Conservation (phyloP, 1,140 invertebrate genomes). For the Tetramorium alpestre region DNA sequence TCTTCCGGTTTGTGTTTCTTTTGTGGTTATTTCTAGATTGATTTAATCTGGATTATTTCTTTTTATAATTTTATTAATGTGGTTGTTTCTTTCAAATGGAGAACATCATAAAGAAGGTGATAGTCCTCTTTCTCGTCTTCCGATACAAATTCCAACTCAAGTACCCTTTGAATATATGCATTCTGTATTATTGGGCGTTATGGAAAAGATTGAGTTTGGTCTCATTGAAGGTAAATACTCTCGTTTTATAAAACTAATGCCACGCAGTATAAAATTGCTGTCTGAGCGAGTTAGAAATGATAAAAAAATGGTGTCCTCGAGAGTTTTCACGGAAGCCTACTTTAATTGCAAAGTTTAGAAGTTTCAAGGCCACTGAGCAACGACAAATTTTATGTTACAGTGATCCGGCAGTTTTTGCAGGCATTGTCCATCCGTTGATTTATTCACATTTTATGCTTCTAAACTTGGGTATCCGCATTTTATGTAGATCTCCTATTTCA, state of each 20-base stretch:
- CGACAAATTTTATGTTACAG: background rate
- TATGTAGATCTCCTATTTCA: too few relatives aligned
- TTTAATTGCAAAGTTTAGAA: background rate
- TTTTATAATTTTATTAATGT: too few relatives aligned
- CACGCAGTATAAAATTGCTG: background rate
- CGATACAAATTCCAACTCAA: background rate
- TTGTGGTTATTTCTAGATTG: too few relatives aligned
- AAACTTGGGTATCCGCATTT: background rate
- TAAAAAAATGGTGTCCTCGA: background rate
- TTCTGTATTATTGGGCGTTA: background rate
- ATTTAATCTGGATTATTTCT: too few relatives aligned
- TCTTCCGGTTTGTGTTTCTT: too few relatives aligned
- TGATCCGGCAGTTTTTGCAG: too few relatives aligned
- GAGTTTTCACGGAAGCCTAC: background rate
- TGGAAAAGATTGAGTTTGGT: background rate
- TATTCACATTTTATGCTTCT: background rate
- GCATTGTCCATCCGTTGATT: background rate
- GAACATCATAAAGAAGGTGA: background rate
- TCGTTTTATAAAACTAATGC: background rate
- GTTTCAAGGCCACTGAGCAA: background rate
- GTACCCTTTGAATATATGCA: background rate
- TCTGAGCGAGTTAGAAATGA: background rate
- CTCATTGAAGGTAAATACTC: background rate
- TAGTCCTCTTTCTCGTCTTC: background rate
- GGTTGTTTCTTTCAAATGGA: background rate